These are phyloP conservation scores for Dicerorhinus sumatrensis DNA, from an alignment of 2,113 vertebrate species.

Conservation along the genomic window DNA sequence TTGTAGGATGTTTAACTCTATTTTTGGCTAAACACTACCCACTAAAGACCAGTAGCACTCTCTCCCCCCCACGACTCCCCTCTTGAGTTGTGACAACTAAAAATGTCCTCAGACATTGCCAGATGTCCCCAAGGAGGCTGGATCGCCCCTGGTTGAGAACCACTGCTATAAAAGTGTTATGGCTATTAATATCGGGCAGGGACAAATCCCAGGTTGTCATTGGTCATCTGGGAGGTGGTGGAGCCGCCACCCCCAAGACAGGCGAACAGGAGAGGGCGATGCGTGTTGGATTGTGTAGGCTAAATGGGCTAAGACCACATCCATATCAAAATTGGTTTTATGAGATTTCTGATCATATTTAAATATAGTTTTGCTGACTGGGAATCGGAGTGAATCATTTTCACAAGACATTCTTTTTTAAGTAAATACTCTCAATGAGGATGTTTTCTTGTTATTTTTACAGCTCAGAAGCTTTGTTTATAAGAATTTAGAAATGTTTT, in stretches of 20 bases:
- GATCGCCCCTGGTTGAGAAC: rapidly evolving
- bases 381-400: slow-evolving; percentile 53
- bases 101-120: background rate
- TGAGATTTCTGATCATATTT: slow-evolving; percentile 40
- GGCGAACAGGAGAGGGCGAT: background rate
- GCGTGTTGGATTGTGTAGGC: rapidly evolving
- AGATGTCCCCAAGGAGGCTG: background rate
- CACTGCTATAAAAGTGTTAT: rapidly evolving
- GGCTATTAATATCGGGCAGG: background rate
- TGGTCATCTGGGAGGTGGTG: background rate
- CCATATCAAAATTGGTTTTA: background rate
- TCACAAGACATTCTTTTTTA: slow-evolving; percentile 70
- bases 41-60: no score
- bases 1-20: background rate
- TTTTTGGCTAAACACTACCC: background rate
- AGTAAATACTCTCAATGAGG: slow-evolving; percentile 68
- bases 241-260: background rate
- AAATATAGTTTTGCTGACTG: slow-evolving; percentile 56
- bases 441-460: slow-evolving; percentile 70
- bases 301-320: background rate
- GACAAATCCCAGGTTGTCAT: background rate
- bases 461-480: slow-evolving; percentile 63
- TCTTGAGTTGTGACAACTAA: background rate
- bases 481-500: slow-evolving; percentile 53
- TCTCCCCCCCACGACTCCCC: no score